Percentiles rank a stretch among this genome's conserved stretches.
Conservation (phyloP, 2,113 vertebrate genomes). For the Miniopterus natalensis region DNA sequence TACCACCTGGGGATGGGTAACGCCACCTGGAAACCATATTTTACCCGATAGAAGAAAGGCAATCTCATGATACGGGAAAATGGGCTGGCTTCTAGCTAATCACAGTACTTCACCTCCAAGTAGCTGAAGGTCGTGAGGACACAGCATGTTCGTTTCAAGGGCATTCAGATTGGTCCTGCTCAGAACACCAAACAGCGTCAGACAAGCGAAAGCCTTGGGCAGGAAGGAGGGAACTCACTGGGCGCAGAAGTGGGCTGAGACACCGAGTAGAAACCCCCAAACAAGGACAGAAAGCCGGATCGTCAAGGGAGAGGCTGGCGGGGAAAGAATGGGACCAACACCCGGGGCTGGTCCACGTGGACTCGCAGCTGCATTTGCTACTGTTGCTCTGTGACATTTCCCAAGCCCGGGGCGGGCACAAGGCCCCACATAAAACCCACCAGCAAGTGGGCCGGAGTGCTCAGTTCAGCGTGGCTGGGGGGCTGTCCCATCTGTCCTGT, state of each 20-base stretch:
- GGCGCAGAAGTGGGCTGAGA: background rate
- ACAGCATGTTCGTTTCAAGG: background rate
- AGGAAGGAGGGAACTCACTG: background rate
- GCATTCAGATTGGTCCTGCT: background rate
- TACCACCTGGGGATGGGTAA: background rate
- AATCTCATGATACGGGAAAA: background rate
- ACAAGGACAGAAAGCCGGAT: background rate
- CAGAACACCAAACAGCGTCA: background rate
- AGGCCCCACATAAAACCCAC: fast-evolving
- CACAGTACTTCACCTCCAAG: background rate
- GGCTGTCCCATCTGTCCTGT: background rate
- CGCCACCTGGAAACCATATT: fast-evolving
- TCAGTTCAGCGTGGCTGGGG: background rate
- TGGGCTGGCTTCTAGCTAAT: background rate
- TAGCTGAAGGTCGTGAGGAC: background rate
- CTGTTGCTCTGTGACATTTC: background rate
- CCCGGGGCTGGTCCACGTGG: background rate
- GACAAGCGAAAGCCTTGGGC: background rate
- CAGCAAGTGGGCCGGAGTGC: background rate
- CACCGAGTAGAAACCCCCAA: background rate
- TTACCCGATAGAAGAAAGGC: background rate
- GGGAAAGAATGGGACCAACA: background rate
- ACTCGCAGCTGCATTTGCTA: background rate
- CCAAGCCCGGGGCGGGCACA: background rate
- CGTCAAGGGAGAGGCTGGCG: background rate